phyloP scores from a whole-genome alignment of 1,140 invertebrate species.

The Caenorhabditis remanei region DNA sequence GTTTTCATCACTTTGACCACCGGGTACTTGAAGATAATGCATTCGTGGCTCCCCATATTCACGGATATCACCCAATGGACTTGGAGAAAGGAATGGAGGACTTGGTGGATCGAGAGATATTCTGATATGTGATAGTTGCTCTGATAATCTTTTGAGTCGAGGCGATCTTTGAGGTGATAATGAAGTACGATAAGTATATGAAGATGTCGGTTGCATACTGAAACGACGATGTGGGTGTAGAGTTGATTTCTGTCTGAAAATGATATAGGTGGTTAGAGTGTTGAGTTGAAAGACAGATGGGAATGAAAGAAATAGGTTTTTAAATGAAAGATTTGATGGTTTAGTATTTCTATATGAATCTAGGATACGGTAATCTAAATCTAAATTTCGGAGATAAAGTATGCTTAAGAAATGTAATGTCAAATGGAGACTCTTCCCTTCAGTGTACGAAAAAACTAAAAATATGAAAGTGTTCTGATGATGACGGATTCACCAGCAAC shows the following conservation, averaged over 20 bases:
- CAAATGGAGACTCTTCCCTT: no score
- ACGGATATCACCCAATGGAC: slow-evolving; percentile 18
- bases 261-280: background rate
- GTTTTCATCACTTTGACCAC: slow-evolving; percentile 14
- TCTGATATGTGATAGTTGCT: slow-evolving; percentile 34
- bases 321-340: no score
- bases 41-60: slow-evolving; percentile 29
- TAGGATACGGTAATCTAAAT: no score
- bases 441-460: no score
- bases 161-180: slow-evolving; percentile 32
- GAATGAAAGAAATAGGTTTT: background rate
- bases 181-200: slow-evolving; percentile 35
- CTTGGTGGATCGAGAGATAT: slow-evolving; percentile 44
- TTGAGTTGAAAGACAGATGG: background rate
- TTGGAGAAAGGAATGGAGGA: slow-evolving; percentile 36
- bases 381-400: no score
- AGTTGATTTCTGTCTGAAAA: slow-evolving; percentile 21
- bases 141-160: slow-evolving; percentile 10
- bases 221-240: slow-evolving; percentile 34
- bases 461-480: no score
- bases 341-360: no score
- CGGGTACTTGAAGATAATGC: slow-evolving; percentile 50
- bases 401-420: no score
- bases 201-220: slow-evolving; percentile 36
- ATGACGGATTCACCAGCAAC: background rate